Evolutionary conservation across 2,888 invertebrate species (phyloP).

Genomic region (Acleris laterana): DNA sequence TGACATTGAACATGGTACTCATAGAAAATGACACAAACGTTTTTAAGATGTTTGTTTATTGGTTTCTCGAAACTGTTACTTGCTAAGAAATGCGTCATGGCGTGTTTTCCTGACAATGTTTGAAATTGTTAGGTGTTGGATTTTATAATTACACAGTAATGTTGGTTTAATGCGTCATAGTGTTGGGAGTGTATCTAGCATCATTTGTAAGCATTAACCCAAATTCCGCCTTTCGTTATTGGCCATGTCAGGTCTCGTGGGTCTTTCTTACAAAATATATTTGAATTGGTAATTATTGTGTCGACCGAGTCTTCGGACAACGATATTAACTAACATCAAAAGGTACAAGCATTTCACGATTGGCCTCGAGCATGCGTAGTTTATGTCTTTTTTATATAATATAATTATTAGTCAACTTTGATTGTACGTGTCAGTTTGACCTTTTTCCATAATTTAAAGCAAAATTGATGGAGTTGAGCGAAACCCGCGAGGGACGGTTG

Average conservation of each 20-base stretch:
- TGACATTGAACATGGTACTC: slow-evolving; percentile 33
- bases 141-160: slow-evolving; percentile 12
- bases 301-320: slow-evolving; percentile 11
- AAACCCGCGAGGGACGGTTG: too few species aligned
- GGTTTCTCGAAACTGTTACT: slow-evolving; percentile 6
- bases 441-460: neutral
- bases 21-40: slow-evolving; percentile 6
- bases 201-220: slow-evolving; percentile 23
- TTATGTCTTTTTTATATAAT: slow-evolving; percentile 11
- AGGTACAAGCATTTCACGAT: slow-evolving; percentile 23
- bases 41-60: slow-evolving; percentile 6
- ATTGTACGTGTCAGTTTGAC: neutral
- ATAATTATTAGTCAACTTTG: slow-evolving; percentile 13
- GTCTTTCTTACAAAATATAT: slow-evolving; percentile 39
- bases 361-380: slow-evolving; percentile 17
- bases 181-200: neutral
- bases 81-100: slow-evolving; percentile 14
- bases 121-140: neutral
- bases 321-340: slow-evolving; percentile 25
- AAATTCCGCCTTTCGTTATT: slow-evolving; percentile 20
- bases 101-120: slow-evolving; percentile 22
- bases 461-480: neutral
- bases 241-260: slow-evolving; percentile 11
- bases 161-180: neutral
- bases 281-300: slow-evolving; percentile 39